These are phyloP conservation scores for Ceryle rudis DNA, from an alignment of 2,797 vertebrate genomes.

Conservation along the genomic window DNA sequence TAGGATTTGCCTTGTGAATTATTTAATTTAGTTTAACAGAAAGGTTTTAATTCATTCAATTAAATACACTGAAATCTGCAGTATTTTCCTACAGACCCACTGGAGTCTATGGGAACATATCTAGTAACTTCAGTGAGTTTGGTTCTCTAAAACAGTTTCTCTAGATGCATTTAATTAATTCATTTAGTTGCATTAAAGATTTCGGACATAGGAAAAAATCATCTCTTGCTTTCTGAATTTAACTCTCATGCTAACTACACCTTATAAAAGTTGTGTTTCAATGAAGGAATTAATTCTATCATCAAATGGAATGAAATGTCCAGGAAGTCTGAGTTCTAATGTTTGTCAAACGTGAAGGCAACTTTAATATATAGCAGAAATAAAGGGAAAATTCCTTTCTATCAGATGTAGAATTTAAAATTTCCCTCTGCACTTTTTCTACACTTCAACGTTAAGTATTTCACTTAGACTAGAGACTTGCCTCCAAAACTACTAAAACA, in stretches of 20 bases:
- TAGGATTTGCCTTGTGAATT: background rate
- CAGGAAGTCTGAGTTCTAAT: background rate
- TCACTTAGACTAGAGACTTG: background rate
- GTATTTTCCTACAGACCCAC: background rate
- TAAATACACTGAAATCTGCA: background rate
- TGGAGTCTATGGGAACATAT: background rate
- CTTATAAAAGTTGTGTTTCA: background rate
- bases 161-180: background rate
- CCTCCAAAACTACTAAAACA: background rate
- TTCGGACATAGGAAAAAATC: background rate
- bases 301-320: background rate
- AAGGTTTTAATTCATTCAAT: background rate
- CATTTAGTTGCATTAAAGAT: background rate
- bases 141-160: background rate
- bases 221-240: background rate
- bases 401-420: background rate
- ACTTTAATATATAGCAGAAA: background rate
- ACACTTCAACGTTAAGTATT: background rate
- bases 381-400: background rate
- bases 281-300: background rate
- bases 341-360: background rate
- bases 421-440: background rate
- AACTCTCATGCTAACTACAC: background rate
- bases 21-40: conserved; percentile 30
- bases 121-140: background rate